These are phyloP conservation scores for Byasa hedistus DNA, from an alignment of 2,888 invertebrate genomes.

Conservation along the genomic window DNA sequence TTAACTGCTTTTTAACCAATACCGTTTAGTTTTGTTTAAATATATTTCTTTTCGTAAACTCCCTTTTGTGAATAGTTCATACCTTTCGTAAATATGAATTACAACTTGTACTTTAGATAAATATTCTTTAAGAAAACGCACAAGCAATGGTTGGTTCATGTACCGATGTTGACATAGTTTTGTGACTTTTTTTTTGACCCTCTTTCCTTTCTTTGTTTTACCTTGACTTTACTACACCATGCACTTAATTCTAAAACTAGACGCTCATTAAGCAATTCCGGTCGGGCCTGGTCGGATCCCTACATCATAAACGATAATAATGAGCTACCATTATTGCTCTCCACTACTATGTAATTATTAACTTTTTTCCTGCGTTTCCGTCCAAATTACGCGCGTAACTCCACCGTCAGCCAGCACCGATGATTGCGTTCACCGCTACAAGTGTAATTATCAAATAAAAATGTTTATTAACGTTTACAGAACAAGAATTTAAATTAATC, in stretches of 20 bases:
- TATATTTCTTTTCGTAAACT: no score
- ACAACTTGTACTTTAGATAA: no score
- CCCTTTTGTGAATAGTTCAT: no score
- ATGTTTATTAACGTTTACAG: constrained; percentile 54
- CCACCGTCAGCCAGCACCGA: constrained; percentile 31
- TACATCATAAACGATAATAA: constrained; percentile 63
- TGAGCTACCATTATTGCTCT: constrained; percentile 65
- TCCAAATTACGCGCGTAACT: constrained; percentile 55
- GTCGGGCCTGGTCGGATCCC: constrained; percentile 38
- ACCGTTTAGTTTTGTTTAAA: no score
- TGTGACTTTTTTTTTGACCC: background rate
- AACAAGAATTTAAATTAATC: constrained; percentile 59
- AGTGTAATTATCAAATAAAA: constrained; percentile 61
- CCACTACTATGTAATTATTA: constrained; percentile 67
- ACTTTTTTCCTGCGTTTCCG: constrained; percentile 65
- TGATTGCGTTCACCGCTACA: constrained; percentile 47
- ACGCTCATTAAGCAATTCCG: constrained; percentile 57
- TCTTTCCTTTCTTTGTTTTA: background rate
- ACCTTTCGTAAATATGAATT: no score
- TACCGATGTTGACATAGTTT: no score
- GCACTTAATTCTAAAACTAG: constrained; percentile 40
- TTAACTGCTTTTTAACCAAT: background rate
- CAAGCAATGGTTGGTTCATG: no score
- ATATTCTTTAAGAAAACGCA: no score
- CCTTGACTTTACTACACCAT: background rate